Evolutionary conservation across 2,888 invertebrate genomes (phyloP).

Genomic region (Entomobrya proxima): DNA sequence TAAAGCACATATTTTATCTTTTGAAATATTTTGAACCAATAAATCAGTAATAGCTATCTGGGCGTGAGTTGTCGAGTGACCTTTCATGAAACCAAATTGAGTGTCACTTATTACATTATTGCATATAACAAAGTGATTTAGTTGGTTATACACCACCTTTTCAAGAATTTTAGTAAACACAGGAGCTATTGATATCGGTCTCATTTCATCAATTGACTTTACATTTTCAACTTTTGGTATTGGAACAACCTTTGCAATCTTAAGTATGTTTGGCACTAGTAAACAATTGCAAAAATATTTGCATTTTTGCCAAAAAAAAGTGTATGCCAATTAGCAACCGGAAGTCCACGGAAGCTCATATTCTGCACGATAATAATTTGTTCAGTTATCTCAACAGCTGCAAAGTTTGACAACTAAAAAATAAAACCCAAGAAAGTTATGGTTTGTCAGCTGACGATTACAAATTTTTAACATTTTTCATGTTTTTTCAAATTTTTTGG

Average conservation of each 20-base stretch:
- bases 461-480: no score
- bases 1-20: constrained; percentile 43
- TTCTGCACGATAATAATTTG: no score
- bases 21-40: not conserved
- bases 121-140: not conserved
- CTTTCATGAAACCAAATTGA: constrained; percentile 45
- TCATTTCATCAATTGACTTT: not conserved
- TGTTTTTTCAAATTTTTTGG: no score
- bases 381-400: no score
- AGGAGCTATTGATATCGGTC: constrained; percentile 29
- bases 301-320: no score
- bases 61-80: constrained; percentile 28
- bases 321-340: no score
- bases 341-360: no score
- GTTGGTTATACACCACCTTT: constrained; percentile 25
- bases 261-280: not conserved
- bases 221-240: constrained; percentile 6
- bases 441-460: no score
- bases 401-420: no score
- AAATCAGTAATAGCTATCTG: constrained; percentile 30
- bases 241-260: not conserved
- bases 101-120: constrained; percentile 10
- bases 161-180: constrained; percentile 1
- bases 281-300: not conserved
- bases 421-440: no score